A percentile compares a stretch with the other conserved stretches of the same genome.
phyloP scores from a whole-genome alignment of 1,140 invertebrate genomes.

The Drosophila erecta region DNA sequence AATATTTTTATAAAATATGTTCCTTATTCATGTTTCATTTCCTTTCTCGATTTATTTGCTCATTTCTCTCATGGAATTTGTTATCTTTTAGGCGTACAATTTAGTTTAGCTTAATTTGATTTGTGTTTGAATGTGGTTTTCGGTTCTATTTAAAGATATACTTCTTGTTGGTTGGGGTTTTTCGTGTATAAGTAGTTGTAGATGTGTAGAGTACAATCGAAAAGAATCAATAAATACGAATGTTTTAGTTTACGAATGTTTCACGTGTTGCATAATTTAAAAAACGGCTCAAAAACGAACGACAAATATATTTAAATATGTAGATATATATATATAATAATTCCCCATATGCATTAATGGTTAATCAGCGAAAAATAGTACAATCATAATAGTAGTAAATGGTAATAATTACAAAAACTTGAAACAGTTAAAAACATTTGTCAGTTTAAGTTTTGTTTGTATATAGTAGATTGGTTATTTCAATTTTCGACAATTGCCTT shows the following conservation, averaged over 20 bases:
- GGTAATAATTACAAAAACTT: slow-evolving; percentile 79
- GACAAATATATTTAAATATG: slow-evolving; percentile 64
- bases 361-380: slow-evolving; percentile 74
- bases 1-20: slow-evolving; percentile 83
- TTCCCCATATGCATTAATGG: slow-evolving; percentile 62
- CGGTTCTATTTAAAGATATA: slow-evolving; percentile 51
- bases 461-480: slow-evolving; percentile 45
- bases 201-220: slow-evolving; percentile 64
- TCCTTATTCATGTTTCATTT: slow-evolving; percentile 51
- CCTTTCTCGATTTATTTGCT: slow-evolving; percentile 51
- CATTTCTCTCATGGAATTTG: slow-evolving; percentile 48
- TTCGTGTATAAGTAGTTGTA: slow-evolving; percentile 48
- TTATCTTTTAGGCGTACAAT: slow-evolving; percentile 68
- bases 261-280: slow-evolving; percentile 55
- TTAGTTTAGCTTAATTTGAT: slow-evolving; percentile 81
- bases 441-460: slow-evolving; percentile 52
- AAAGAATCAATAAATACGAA: slow-evolving; percentile 77
- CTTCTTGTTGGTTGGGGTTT: slow-evolving; percentile 35
- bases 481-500: slow-evolving; percentile 41
- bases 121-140: slow-evolving; percentile 46
- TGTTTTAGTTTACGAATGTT: slow-evolving; percentile 79
- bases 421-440: slow-evolving; percentile 74
- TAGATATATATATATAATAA: slow-evolving; percentile 63
- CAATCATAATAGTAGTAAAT: slow-evolving; percentile 74
- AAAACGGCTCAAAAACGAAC: slow-evolving; percentile 79